phyloP scores from a whole-genome alignment of 2,113 vertebrate species.

The Bungarus multicinctus region DNA sequence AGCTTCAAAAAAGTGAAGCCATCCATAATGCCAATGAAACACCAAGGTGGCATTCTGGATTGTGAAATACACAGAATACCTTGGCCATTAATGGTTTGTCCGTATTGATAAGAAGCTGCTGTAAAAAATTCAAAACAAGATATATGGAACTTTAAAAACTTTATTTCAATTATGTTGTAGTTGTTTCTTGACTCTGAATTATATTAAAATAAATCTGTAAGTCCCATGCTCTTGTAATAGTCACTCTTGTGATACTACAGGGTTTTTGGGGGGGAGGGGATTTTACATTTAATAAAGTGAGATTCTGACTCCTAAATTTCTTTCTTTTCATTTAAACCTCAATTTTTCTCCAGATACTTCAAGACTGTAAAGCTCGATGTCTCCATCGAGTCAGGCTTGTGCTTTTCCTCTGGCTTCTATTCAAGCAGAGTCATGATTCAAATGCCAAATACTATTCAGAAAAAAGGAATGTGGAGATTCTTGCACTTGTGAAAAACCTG shows the following conservation, averaged over 20 bases:
- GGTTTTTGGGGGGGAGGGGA: neutral
- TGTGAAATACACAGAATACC: neutral
- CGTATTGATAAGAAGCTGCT: neutral
- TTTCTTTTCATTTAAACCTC: neutral
- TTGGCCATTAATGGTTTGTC: neutral
- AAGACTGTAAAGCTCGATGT: neutral
- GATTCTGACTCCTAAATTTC: neutral
- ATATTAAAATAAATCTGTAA: neutral
- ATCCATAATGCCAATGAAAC: neutral
- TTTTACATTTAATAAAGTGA: neutral
- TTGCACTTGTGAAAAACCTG: neutral
- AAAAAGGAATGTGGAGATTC: neutral
- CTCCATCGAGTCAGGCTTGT: neutral
- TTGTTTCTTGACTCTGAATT: neutral
- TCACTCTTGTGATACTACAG: neutral
- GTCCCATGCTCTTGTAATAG: neutral
- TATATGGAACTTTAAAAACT: neutral
- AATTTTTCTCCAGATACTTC: neutral
- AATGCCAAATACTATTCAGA: neutral
- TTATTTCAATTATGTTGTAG: neutral
- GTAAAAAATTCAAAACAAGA: neutral
- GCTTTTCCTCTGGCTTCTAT: neutral
- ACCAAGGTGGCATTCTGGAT: neutral
- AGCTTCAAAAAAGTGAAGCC: neutral
- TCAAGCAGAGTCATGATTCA: neutral